These are phyloP conservation scores for Heliconius hewitsoni DNA, from an alignment of 1,140 invertebrate species.

Conservation along the genomic window DNA sequence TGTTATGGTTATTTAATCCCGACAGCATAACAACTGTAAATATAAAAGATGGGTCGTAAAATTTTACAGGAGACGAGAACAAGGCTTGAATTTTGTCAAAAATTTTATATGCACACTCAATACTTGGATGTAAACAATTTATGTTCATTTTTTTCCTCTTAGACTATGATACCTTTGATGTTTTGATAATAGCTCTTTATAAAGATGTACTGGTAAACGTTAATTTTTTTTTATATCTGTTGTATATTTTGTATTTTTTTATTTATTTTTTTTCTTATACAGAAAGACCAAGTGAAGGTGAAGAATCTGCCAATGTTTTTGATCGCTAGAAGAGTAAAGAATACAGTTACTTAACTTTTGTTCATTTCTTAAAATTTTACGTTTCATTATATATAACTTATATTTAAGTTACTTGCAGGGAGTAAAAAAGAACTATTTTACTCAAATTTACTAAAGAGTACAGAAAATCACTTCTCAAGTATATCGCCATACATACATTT, in stretches of 20 bases:
- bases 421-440: background rate
- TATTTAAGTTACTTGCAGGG: too few species aligned
- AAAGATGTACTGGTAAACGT: background rate
- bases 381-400: too few species aligned
- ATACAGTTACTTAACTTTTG: too few species aligned
- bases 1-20: slow-evolving; percentile 48
- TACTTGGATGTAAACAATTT: background rate
- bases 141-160: background rate
- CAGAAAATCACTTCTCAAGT: background rate
- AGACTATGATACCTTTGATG: background rate
- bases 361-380: too few species aligned
- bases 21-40: slow-evolving; percentile 45
- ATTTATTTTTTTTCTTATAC: too few species aligned
- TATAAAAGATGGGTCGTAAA: slow-evolving; percentile 38
- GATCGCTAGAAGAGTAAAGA: too few species aligned
- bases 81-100: slow-evolving; percentile 21
- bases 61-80: slow-evolving; percentile 16
- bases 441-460: background rate
- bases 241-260: background rate
- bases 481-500: background rate
- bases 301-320: too few species aligned
- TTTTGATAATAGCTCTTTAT: background rate
- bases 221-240: background rate
- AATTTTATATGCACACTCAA: background rate
- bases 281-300: too few species aligned